phyloP scores from a whole-genome alignment of 2,888 invertebrate genomes.

The Drosophila ezoana region DNA sequence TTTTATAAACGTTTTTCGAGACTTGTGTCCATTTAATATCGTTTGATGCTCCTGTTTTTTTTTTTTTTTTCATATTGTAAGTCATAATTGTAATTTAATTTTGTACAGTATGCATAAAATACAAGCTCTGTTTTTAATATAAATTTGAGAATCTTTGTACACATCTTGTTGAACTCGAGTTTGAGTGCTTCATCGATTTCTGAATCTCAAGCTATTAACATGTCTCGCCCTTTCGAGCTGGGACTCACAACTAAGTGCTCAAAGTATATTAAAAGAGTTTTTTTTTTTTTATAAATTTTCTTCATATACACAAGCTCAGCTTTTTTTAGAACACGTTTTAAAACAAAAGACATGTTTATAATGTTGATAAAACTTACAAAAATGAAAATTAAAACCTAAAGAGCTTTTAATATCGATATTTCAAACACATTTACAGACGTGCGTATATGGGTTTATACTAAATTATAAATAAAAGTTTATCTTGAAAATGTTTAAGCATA shows the following conservation, averaged over 20 bases:
- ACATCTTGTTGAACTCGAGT: background rate
- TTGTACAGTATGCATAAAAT: slow-evolving; percentile 31
- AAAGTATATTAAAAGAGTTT: slow-evolving; percentile 7
- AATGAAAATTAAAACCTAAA: slow-evolving; percentile 13
- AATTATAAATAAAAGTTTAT: slow-evolving; percentile 13
- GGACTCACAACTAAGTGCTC: slow-evolving; percentile 5
- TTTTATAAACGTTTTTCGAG: slow-evolving; percentile 34
- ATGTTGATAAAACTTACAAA: background rate
- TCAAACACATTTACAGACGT: slow-evolving; percentile 33
- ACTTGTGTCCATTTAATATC: slow-evolving; percentile 23
- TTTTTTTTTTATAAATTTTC: background rate
- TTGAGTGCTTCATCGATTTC: background rate
- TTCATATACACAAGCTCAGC: slow-evolving; percentile 1
- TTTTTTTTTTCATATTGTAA: slow-evolving; percentile 27
- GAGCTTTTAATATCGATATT: slow-evolving; percentile 50
- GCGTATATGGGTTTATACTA: slow-evolving; percentile 17
- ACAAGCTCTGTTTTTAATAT: slow-evolving; percentile 2
- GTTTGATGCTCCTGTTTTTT: slow-evolving; percentile 1
- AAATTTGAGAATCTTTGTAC: background rate
- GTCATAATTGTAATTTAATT: slow-evolving; percentile 23
- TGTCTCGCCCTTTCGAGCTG: background rate
- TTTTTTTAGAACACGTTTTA: slow-evolving; percentile 10
- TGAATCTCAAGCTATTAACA: slow-evolving; percentile 13
- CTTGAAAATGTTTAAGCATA: slow-evolving; percentile 29
- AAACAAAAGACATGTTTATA: slow-evolving; percentile 7